A percentile compares a stretch with the other conserved stretches of the same genome.
These are phyloP conservation scores for Ichneumon xanthorius DNA, from an alignment of 2,888 invertebrate species.

Conservation along the genomic window DNA sequence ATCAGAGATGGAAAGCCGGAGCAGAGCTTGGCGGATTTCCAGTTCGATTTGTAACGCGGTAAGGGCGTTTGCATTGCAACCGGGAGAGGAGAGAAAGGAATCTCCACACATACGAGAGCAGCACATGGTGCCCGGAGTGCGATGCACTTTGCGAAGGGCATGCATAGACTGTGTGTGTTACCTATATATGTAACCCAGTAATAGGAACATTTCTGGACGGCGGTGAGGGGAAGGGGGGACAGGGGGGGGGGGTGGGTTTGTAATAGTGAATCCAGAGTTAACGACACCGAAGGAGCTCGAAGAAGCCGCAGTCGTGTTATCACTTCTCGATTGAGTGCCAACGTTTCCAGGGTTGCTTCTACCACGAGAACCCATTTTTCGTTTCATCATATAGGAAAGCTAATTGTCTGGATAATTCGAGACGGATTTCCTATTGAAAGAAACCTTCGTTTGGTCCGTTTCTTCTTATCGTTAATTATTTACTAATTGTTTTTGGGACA, in stretches of 20 bases:
- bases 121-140: conserved; percentile 9
- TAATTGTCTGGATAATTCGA: too few relatives aligned
- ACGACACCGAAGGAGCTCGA: conserved; percentile 28
- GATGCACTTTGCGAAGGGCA: conserved; percentile 30
- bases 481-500: too few relatives aligned
- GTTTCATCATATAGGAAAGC: conserved; percentile 10
- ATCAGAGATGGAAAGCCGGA: conserved; percentile 56
- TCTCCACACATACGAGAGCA: conserved; percentile 25
- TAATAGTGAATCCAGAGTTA: conserved; percentile 46
- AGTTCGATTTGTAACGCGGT: conserved; percentile 68
- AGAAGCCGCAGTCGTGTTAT: conserved; percentile 52
- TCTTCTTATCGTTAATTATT: too few relatives aligned
- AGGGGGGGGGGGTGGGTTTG: conserved; percentile 27
- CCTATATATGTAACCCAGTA: conserved; percentile 12
- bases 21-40: conserved; percentile 65
- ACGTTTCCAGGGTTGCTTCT: conserved; percentile 23
- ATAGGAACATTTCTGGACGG: conserved; percentile 4
- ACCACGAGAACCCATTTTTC: background rate
- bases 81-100: conserved; percentile 16
- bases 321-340: conserved; percentile 58
- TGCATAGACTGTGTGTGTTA: background rate
- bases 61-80: conserved; percentile 48
- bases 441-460: too few relatives aligned
- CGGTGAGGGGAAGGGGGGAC: too few relatives aligned
- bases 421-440: too few relatives aligned